These are phyloP conservation scores for Formica aserva DNA, from an alignment of 2,888 invertebrate species.

Conservation along the genomic window DNA sequence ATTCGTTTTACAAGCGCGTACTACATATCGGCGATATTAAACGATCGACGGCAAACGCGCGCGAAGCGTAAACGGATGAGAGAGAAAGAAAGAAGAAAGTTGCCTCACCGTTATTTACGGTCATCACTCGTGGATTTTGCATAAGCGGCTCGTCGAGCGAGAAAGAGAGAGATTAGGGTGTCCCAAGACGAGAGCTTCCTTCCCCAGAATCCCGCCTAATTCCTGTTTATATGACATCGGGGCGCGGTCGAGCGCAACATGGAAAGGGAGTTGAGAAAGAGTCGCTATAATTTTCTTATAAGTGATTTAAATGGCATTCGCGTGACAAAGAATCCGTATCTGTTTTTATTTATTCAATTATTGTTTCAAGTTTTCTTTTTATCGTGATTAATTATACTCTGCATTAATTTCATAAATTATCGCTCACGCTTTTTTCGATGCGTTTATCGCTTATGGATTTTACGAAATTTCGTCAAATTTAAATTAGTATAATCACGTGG, in stretches of 20 bases:
- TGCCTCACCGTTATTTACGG: slow-evolving; percentile 44
- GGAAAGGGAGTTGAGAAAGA: slow-evolving; percentile 13
- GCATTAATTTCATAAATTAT: neutral
- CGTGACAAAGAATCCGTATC: neutral
- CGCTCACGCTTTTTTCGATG: neutral
- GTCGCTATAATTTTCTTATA: neutral
- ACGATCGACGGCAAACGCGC: slow-evolving; percentile 47
- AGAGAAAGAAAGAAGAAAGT: neutral
- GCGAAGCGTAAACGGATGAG: slow-evolving; percentile 10
- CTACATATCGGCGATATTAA: slow-evolving; percentile 55
- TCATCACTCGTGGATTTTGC: slow-evolving; percentile 49
- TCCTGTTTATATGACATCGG: slow-evolving; percentile 47
- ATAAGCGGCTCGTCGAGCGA: slow-evolving; percentile 17
- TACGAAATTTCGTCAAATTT: slow-evolving; percentile 6
- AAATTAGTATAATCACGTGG: slow-evolving; percentile 11
- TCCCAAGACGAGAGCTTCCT: slow-evolving; percentile 3
- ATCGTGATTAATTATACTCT: neutral
- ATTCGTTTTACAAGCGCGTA: slow-evolving; percentile 62
- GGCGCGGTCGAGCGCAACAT: slow-evolving; percentile 27
- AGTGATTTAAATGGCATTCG: slow-evolving; percentile 7
- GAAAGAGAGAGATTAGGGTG: slow-evolving; percentile 36
- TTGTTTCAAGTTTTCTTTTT: neutral
- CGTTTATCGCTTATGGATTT: neutral
- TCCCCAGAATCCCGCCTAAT: slow-evolving; percentile 42
- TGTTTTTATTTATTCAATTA: neutral